Evolutionary conservation across 1,140 invertebrate species (phyloP).

Genomic region (Latrodectus geometricus): DNA sequence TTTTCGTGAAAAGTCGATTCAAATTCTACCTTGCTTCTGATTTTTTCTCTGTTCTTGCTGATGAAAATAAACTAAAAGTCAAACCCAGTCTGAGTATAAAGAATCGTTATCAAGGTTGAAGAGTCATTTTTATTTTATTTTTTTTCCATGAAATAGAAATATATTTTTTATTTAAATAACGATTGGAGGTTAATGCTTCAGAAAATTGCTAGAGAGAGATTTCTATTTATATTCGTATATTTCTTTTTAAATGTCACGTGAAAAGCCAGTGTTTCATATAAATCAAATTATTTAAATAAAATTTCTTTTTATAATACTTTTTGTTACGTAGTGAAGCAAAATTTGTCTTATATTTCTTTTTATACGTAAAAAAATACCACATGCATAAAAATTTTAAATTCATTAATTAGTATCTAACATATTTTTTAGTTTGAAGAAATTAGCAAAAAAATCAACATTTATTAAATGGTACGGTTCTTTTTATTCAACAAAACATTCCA

Average conservation of each 20-base stretch:
- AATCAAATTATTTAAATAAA: no score
- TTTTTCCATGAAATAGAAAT: not conserved
- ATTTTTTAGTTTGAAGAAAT: no score
- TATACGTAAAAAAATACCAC: no score
- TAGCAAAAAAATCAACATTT: no score
- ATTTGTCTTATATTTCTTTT: no score
- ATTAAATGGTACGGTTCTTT: no score
- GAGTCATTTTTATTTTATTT: constrained; percentile 9
- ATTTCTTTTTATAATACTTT: no score
- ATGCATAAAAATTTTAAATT: no score
- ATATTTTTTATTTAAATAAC: constrained; percentile 27
- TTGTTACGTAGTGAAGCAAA: no score
- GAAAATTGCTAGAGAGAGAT: constrained; percentile 12
- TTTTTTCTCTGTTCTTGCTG: not conserved
- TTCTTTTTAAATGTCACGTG: not conserved
- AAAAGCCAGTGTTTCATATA: not conserved
- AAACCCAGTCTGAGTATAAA: constrained; percentile 33
- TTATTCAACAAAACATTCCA: no score
- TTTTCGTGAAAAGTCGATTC: constrained; percentile 14
- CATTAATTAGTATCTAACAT: no score
- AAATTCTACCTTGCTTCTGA: not conserved
- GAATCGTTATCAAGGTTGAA: constrained; percentile 40
- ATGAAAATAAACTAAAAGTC: constrained; percentile 11
- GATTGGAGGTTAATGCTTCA: constrained; percentile 45
- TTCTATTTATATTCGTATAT: not conserved